Percentiles rank a stretch among this genome's conserved stretches.
These are phyloP conservation scores for Amyelois transitella DNA, from an alignment of 1,140 invertebrate genomes.

Conservation along the genomic window DNA sequence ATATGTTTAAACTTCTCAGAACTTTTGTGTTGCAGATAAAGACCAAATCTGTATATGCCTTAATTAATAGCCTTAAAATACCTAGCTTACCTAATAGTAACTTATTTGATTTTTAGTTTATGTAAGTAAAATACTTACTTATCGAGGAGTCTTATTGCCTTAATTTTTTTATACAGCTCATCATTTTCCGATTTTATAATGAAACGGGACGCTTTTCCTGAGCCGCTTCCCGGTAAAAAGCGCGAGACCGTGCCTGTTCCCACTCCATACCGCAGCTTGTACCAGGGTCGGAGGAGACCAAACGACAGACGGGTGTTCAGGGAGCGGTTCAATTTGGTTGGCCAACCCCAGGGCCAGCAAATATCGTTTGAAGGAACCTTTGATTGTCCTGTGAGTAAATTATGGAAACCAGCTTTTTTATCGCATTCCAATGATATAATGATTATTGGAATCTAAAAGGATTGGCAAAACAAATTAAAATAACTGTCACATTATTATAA, in stretches of 20 bases:
- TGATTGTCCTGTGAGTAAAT: conserved; percentile 35
- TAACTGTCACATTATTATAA: too few relatives aligned
- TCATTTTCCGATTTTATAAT: neutral
- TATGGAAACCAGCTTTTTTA: neutral
- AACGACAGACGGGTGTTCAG: conserved; percentile 34
- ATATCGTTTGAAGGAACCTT: conserved; percentile 29
- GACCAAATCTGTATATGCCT: too few relatives aligned
- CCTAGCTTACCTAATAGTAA: too few relatives aligned
- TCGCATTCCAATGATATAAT: neutral
- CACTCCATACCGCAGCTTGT: conserved; percentile 26
- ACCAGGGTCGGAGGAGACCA: conserved; percentile 27
- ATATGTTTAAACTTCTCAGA: neutral
- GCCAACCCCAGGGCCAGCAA: conserved; percentile 19
- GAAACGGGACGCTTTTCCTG: conserved; percentile 14
- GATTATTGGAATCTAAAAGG: too few relatives aligned
- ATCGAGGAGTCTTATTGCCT: conserved; percentile 9
- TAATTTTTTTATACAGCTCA: neutral
- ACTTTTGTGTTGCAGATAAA: too few relatives aligned
- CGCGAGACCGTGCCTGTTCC: neutral
- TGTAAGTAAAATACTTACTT: conserved; percentile 16
- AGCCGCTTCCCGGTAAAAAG: conserved; percentile 18
- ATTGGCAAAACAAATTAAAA: too few relatives aligned
- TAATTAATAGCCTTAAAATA: too few relatives aligned
- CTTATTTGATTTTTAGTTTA: neutral
- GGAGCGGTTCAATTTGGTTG: conserved; percentile 26